Conservation (phyloP, 1,140 invertebrate species). For the Carposina sasakii region DNA sequence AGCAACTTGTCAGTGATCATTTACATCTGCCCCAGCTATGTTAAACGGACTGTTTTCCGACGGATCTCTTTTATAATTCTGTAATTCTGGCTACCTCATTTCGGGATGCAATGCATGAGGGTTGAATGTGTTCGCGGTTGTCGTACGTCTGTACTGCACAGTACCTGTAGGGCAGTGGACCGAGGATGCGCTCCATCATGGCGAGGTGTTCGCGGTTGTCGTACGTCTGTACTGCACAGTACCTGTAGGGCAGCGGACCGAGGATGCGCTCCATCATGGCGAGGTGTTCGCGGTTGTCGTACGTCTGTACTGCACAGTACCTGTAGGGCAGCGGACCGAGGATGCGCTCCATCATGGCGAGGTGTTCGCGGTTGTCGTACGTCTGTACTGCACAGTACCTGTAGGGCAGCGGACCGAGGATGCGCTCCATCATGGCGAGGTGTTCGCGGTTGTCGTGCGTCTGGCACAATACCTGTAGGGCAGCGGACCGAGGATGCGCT, state of each 20-base stretch:
- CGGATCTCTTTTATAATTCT: too few relatives aligned
- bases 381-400: constrained; percentile 61
- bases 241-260: constrained; percentile 93
- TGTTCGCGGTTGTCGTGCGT: constrained; percentile 99
- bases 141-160: too few relatives aligned
- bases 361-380: background rate
- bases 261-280: constrained; percentile 99
- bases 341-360: constrained; percentile 97
- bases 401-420: constrained; percentile 95
- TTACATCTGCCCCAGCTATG: too few relatives aligned
- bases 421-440: constrained; percentile 99
- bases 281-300: constrained; percentile 99
- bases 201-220: constrained; percentile 99
- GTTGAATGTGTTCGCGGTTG: too few relatives aligned
- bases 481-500: constrained; percentile 96
- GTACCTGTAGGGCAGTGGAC: constrained; percentile 92
- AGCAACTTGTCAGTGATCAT: too few relatives aligned
- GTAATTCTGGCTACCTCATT: too few relatives aligned
- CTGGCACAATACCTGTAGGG: constrained; percentile 89
- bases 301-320: constrained; percentile 97
- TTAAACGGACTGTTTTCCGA: too few relatives aligned
- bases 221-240: constrained; percentile 99
- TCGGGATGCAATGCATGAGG: too few relatives aligned
- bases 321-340: constrained; percentile 95
- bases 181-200: constrained; percentile 99